Base-by-base conservation (phyloP, 2,888 invertebrate genomes). In the Ectemnius cavifrons region DNA sequence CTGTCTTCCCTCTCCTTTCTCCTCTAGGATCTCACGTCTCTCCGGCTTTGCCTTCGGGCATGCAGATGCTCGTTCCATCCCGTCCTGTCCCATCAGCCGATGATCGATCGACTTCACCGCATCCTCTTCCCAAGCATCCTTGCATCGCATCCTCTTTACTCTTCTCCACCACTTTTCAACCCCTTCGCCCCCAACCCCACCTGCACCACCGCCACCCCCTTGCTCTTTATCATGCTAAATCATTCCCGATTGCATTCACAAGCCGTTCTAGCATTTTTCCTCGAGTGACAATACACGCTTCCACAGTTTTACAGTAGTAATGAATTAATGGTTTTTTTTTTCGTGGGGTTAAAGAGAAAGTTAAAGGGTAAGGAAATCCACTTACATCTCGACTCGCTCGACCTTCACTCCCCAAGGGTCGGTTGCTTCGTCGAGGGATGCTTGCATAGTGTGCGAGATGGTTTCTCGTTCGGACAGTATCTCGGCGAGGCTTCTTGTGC, bases 331-430 rank as follows among this genome's bases (percentile, higher is more conserved):
- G 8, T 11, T 11, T 14, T 27, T 59, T 27, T 28, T 28, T 23
- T 28, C 18, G 14, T 27, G 23, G n/a, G 28, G 27, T 20, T 28
- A 59, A 23, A 28, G 20, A 20, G 20, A 20, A 20, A 20, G 20
- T 37, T 37, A 37, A 11, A 11, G 37, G 11, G 37, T 1, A 11
- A 37, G 8, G 11, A 11, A 6, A 11, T 37, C 2, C 73, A 91
- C 94, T 94, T 92, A 97, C 97, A 98, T 97, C 94, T 98, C 98
- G 28, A 98, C 98, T 80, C 98, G 93, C 90, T 98, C 98, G 14
- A 98, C 97, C 92, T 97, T 97, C 56, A 97, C 96, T 37, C 97
- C 97, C 97, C 97, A 97, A 1, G 96, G 96, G 87, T 97, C 97
- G 0, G 97, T 97, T 52, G 97, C 97, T 74, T 96, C 96, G 84